Percentiles rank a stretch among this genome's conserved stretches.
Evolutionary conservation across 2,888 invertebrate species (phyloP).

Genomic region (Hypena proboscidalis): DNA sequence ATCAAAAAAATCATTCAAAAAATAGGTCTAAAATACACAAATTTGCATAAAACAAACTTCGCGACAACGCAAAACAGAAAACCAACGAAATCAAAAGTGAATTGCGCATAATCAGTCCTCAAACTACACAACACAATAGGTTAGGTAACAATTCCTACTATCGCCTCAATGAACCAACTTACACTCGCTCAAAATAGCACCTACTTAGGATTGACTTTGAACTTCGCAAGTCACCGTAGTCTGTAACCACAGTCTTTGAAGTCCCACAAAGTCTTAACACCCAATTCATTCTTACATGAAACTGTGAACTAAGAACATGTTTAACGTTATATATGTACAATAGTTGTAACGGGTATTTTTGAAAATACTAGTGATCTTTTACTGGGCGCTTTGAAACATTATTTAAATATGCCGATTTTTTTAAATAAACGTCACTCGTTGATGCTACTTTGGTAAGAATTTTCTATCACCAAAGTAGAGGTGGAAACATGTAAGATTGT

Average conservation of each 20-base stretch:
- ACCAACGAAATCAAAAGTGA: constrained; percentile 14
- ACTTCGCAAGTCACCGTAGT: constrained; percentile 50
- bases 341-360: no score
- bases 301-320: constrained; percentile 33
- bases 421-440: no score
- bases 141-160: constrained; percentile 43
- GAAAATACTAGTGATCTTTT: no score
- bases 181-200: constrained; percentile 50
- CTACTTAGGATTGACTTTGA: constrained; percentile 56
- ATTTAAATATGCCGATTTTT: no score
- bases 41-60: neutral
- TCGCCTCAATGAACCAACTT: constrained; percentile 47
- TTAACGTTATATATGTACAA: constrained; percentile 45
- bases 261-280: constrained; percentile 45
- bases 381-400: no score
- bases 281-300: constrained; percentile 31
- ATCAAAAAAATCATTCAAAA: no score
- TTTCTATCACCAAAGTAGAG: no score
- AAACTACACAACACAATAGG: constrained; percentile 44
- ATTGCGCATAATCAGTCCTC: constrained; percentile 19
- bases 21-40: neutral
- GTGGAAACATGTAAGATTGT: no score
- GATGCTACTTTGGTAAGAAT: no score
- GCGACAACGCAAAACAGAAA: constrained; percentile 6
- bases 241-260: constrained; percentile 44